phyloP scores from a whole-genome alignment of 1,140 invertebrate genomes.

The Teleogryllus occipitalis region DNA sequence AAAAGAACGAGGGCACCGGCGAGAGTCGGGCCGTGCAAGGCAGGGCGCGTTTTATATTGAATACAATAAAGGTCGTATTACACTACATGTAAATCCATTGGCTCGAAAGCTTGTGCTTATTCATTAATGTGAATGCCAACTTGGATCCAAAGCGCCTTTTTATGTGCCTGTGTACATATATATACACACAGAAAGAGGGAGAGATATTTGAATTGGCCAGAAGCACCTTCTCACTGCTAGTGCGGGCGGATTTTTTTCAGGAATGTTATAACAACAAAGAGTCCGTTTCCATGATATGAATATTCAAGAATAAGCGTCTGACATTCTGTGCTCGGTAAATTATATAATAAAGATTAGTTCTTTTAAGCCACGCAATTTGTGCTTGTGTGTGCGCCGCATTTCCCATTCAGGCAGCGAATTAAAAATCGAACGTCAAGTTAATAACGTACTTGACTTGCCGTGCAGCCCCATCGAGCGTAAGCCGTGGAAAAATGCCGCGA shows the following conservation, averaged over 20 bases:
- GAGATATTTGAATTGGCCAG: neutral
- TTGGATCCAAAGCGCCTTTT: neutral
- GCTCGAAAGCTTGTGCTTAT: neutral
- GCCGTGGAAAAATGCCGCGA: neutral
- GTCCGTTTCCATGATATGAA: neutral
- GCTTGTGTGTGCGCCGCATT: too few relatives aligned
- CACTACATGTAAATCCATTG: neutral
- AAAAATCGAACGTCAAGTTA: neutral
- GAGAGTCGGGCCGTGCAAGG: neutral
- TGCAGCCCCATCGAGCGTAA: neutral
- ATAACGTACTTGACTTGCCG: neutral
- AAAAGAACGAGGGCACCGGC: too few relatives aligned
- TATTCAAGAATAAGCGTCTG: neutral
- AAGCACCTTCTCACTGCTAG: neutral
- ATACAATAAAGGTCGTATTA: slow-evolving; percentile 1
- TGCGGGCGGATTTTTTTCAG: neutral
- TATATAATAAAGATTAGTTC: neutral
- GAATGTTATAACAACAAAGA: neutral
- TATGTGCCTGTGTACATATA: neutral
- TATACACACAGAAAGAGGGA: neutral
- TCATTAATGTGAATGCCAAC: slow-evolving; percentile 1
- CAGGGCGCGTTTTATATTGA: neutral
- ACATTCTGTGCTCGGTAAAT: neutral
- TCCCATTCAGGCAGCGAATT: neutral
- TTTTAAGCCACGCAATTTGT: neutral